These are phyloP conservation scores for Phymorhynchus buccinoides DNA, from an alignment of 1,140 invertebrate genomes.

Conservation along the genomic window DNA sequence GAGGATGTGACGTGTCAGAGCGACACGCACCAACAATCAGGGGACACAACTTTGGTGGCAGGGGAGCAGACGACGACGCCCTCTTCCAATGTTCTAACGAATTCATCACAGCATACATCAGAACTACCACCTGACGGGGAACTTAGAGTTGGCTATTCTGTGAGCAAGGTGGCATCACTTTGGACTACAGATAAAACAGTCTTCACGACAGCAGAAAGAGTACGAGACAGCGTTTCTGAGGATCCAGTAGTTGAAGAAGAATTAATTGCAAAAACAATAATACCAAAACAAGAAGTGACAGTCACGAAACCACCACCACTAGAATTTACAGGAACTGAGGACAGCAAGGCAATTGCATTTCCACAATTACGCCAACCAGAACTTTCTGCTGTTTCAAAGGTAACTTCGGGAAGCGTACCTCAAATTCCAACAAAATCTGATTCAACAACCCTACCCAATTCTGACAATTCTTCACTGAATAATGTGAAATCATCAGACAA, in stretches of 20 bases:
- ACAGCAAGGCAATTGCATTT: too few species aligned
- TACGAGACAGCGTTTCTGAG: not conserved
- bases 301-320: not conserved
- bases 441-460: too few species aligned
- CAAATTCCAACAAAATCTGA: too few species aligned
- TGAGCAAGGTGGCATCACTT: not conserved
- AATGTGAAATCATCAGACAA: not conserved
- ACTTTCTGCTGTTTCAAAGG: too few species aligned
- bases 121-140: not conserved
- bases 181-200: not conserved
- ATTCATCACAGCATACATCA: not conserved
- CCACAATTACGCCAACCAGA: too few species aligned
- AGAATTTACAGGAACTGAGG: not conserved
- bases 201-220: too few species aligned
- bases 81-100: not conserved
- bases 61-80: not conserved
- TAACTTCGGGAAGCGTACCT: too few species aligned
- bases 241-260: not conserved
- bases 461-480: too few species aligned
- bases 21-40: too few species aligned
- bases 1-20: not conserved
- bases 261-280: not conserved
- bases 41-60: too few species aligned
- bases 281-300: slow-evolving; percentile 5
- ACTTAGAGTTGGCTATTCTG: not conserved